Evolutionary conservation across 2,113 vertebrate species (phyloP).

Genomic region (Catharus bicknelli): DNA sequence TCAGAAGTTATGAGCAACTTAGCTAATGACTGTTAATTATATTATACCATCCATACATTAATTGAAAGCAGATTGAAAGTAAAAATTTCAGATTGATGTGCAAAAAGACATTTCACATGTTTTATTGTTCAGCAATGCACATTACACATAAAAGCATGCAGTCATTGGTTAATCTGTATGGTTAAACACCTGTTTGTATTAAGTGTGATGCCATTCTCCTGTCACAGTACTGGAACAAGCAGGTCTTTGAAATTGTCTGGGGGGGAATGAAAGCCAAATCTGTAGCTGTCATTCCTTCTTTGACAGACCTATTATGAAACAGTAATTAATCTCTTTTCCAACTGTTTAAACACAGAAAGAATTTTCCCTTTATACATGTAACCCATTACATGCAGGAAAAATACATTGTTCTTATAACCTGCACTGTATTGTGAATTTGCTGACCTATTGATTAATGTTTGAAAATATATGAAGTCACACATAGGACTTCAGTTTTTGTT

Average conservation of each 20-base stretch:
- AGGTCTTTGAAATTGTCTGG: not conserved
- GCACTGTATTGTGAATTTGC: not conserved
- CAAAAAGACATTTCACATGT: not conserved
- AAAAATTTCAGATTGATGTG: conserved; percentile 27
- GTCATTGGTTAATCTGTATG: not conserved
- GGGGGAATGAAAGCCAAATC: not conserved
- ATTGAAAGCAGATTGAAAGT: not conserved
- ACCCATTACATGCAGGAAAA: not conserved
- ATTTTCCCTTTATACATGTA: not conserved
- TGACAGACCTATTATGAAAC: not conserved
- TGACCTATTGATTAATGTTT: not conserved
- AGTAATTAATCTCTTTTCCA: not conserved
- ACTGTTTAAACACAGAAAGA: not conserved
- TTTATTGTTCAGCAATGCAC: conserved; percentile 55
- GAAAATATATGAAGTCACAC: not conserved
- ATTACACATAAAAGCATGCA: conserved; percentile 46
- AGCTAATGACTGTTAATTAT: not conserved
- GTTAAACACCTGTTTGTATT: not conserved
- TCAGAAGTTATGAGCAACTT: not conserved
- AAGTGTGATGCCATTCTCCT: not conserved
- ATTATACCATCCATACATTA: not conserved
- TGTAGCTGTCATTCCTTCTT: not conserved
- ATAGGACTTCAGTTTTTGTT: accelerated
- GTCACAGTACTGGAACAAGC: not conserved
- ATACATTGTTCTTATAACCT: not conserved